Percentiles rank a stretch among this genome's conserved stretches.
These are phyloP conservation scores for Crotalus horridus DNA, from an alignment of 2,113 vertebrate species.

Conservation along the genomic window DNA sequence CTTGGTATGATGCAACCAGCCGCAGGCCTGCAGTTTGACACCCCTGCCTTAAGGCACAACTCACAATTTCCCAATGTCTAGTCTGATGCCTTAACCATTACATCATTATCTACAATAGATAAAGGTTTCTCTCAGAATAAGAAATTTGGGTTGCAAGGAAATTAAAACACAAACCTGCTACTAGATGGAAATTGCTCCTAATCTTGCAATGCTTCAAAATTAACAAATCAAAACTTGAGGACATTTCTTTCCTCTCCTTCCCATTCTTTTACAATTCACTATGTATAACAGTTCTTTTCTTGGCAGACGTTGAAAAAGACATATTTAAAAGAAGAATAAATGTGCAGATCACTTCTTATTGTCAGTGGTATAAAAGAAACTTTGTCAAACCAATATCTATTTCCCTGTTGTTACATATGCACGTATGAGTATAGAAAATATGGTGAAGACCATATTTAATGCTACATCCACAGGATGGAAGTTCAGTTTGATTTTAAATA, in stretches of 20 bases:
- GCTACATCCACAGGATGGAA: not conserved
- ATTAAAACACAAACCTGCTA: not conserved
- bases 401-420: not conserved
- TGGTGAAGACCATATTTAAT: not conserved
- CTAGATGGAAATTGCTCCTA: not conserved
- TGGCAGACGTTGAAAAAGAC: not conserved
- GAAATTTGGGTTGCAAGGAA: not conserved
- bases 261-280: not conserved
- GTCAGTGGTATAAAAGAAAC: not conserved
- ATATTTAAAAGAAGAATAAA: not conserved
- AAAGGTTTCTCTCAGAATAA: not conserved
- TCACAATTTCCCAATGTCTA: not conserved
- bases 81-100: not conserved
- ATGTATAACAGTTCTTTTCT: not conserved
- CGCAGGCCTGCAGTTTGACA: no score
- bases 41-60: not conserved
- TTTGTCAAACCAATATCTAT: not conserved
- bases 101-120: not conserved
- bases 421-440: not conserved
- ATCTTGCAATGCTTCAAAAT: not conserved
- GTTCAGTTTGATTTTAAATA: not conserved
- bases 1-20: no score
- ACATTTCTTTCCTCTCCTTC: no score
- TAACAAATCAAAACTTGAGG: not conserved
- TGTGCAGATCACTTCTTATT: not conserved